These are phyloP conservation scores for Platygyra sinensis DNA, from an alignment of 64 coral and sea anemone species.

Conservation along the genomic window DNA sequence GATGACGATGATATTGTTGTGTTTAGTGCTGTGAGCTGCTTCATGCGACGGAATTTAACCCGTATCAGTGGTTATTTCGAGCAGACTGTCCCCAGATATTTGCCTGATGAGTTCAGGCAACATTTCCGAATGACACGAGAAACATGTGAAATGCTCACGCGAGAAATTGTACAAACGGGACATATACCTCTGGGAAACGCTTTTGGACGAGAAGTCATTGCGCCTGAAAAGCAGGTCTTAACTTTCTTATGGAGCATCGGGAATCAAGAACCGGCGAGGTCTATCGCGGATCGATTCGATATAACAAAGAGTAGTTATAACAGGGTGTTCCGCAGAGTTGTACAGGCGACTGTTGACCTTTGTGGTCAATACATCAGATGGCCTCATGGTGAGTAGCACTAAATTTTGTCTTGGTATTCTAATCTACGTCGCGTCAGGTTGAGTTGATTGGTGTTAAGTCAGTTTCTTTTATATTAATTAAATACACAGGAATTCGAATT, in stretches of 20 bases:
- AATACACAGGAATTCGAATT: neutral
- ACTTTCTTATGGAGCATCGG: slow-evolving; percentile 43
- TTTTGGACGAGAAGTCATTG: slow-evolving; percentile 40
- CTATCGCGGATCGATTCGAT: slow-evolving; percentile 26
- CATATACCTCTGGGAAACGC: slow-evolving; percentile 9
- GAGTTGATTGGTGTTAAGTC: too few species aligned
- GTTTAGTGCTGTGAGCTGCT: neutral
- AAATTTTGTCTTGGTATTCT: neutral
- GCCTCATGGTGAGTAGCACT: slow-evolving; percentile 27
- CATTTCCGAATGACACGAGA: neutral
- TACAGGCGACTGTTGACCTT: neutral
- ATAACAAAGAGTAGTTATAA: slow-evolving; percentile 47
- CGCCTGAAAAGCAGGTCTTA: slow-evolving; percentile 50
- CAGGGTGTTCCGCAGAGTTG: slow-evolving; percentile 44
- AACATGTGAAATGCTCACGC: neutral
- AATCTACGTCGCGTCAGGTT: neutral
- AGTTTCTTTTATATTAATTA: too few species aligned
- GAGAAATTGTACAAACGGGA: slow-evolving; percentile 22
- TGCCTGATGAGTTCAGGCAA: neutral
- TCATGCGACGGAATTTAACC: neutral
- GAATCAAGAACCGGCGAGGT: slow-evolving; percentile 34
- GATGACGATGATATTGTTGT: neutral
- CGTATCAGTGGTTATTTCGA: neutral
- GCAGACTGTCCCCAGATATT: neutral
- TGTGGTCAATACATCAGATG: slow-evolving; percentile 46